Percentiles rank a stretch among this genome's conserved stretches.
Conservation (phyloP, 2,888 invertebrate species). For the Drosophila ezoana region DNA sequence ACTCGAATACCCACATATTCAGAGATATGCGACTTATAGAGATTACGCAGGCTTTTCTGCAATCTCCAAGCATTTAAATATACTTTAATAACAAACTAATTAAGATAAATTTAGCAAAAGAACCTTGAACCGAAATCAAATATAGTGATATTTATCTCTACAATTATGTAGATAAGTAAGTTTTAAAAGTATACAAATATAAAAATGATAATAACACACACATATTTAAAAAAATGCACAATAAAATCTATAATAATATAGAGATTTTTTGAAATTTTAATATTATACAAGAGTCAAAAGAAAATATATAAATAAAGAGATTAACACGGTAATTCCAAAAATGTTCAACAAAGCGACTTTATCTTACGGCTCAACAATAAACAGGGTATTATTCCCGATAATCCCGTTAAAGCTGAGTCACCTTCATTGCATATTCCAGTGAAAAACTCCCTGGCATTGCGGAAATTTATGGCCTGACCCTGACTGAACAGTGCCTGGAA, state of each 20-base stretch:
- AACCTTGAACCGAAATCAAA: slow-evolving; percentile 76
- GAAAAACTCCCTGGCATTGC: slow-evolving; percentile 40
- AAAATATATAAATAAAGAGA: slow-evolving; percentile 34
- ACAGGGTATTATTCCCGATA: slow-evolving; percentile 19
- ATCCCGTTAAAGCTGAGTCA: slow-evolving; percentile 37
- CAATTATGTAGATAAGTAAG: slow-evolving; percentile 34
- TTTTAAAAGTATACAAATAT: slow-evolving; percentile 38
- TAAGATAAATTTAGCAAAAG: slow-evolving; percentile 46
- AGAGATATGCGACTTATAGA: slow-evolving; percentile 41
- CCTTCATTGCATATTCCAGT: slow-evolving; percentile 38
- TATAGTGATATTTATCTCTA: slow-evolving; percentile 80
- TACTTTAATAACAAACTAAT: slow-evolving; percentile 22
- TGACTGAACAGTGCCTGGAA: slow-evolving; percentile 10
- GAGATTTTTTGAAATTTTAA: slow-evolving; percentile 53
- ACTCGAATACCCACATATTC: slow-evolving; percentile 43
- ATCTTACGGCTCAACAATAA: slow-evolving; percentile 12
- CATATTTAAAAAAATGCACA: slow-evolving; percentile 53
- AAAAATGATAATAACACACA: slow-evolving; percentile 20
- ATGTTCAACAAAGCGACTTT: slow-evolving; percentile 26
- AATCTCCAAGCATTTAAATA: slow-evolving; percentile 29
- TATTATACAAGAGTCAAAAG: slow-evolving; percentile 18
- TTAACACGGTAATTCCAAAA: slow-evolving; percentile 42
- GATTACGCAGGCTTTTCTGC: slow-evolving; percentile 44
- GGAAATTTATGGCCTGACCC: slow-evolving; percentile 57
- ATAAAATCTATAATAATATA: slow-evolving; percentile 35